Evolutionary conservation across 2,888 invertebrate genomes (phyloP), one percentile per base, ranked within the genome.

Genomic region (Spicauda simplicius): DNA sequence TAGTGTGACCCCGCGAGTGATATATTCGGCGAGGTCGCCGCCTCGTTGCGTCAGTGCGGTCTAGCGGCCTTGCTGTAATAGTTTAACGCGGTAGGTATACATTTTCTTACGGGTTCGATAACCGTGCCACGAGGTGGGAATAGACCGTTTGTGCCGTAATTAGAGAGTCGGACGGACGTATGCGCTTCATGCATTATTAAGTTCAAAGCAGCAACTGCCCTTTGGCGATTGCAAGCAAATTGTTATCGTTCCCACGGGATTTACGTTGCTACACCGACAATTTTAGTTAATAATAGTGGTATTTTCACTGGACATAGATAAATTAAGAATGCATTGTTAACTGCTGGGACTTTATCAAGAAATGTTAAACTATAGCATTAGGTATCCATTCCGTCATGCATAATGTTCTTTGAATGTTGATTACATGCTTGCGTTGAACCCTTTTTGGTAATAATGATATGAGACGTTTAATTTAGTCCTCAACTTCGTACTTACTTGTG

Each of bases 111-210:
- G 79, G 77, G 87, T 88, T 89, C 87, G 87, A 87, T 85, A 90
- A 87, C 89, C 89, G 84, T 77, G 78, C 75, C 50, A 55, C 77
- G 80, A 84, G 83, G 84, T 88, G 87, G 85, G 85, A 87, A 86
- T 85, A 80, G 80, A 84, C 78, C 78, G 76, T 84, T 85, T 84
- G 82, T 79, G 74, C 77, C 79, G 79, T 85, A 87, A 90, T 88
- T 88, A 88, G 83, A 85, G 82, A 80, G 81, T 81, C 81, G 75
- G 79, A 78, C 77, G 82, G 82, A 81, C 79, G 82, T 75, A 74
- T 80, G 77, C 79, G 76, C 75, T 80, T 84, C 81, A 86, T 91
- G 86, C 84, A 90, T 88, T 88, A 90, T 91, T 87, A 82, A 89
- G 84, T 79, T 75, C 77, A 70, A 66, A 79, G 78, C 77, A 66